Conservation (phyloP, 2,888 invertebrate species). For the Aphidoletes aphidimyza region DNA sequence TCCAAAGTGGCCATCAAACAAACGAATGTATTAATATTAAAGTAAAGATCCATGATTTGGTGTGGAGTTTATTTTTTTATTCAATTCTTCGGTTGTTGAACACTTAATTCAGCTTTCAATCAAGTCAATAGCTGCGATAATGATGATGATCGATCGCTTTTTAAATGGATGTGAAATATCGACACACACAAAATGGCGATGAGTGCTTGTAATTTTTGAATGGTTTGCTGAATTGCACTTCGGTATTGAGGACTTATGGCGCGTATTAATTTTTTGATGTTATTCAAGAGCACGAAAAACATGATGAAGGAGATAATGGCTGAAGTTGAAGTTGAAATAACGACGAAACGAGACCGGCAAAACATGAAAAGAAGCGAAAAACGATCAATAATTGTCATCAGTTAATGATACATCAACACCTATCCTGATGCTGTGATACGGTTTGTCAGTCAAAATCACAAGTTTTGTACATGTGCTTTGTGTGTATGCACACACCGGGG, state of each 20-base stretch:
- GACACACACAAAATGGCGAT: too few species aligned
- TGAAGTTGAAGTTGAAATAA: too few species aligned
- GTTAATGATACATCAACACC: conserved; percentile 11
- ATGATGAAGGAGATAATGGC: background rate
- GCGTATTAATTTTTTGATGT: background rate
- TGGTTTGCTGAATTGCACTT: background rate
- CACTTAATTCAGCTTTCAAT: background rate
- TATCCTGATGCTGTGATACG: background rate
- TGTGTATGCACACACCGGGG: background rate
- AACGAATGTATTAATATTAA: background rate
- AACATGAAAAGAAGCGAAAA: conserved; percentile 28
- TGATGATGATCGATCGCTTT: conserved; percentile 47
- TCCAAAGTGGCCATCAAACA: conserved; percentile 25
- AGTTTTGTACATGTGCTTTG: background rate
- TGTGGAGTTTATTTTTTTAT: background rate
- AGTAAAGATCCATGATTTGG: background rate
- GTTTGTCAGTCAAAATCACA: background rate
- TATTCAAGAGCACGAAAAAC: background rate
- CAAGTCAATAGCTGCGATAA: conserved; percentile 28
- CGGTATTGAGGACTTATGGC: background rate
- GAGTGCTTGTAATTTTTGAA: conserved; percentile 9
- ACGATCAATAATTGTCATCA: conserved; percentile 43
- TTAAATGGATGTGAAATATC: conserved; percentile 3
- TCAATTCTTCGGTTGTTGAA: background rate
- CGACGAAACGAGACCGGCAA: too few species aligned